Conservation (phyloP, 2,113 vertebrate species). For the Psittacus erithacus region DNA sequence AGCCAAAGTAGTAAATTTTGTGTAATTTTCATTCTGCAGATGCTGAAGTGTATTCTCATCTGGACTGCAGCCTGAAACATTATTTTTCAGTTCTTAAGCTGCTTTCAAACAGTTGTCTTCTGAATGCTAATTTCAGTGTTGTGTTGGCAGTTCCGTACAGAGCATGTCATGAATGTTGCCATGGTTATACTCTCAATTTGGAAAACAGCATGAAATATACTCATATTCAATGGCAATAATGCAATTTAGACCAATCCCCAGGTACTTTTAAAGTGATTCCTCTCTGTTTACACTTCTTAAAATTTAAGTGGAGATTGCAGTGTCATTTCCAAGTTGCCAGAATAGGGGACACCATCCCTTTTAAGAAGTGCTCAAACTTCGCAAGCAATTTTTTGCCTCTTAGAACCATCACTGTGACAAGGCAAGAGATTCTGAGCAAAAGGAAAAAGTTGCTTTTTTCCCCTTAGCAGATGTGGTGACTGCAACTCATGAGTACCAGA, state of each 20-base stretch:
- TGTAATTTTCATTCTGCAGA: background rate
- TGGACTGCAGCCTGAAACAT: background rate
- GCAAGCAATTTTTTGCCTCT: background rate
- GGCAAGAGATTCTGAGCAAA: background rate
- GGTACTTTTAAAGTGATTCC: background rate
- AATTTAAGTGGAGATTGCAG: background rate
- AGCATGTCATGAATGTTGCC: background rate
- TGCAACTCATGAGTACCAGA: background rate
- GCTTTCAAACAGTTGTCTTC: background rate
- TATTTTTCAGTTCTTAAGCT: background rate
- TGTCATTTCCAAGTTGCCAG: background rate
- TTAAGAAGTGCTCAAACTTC: background rate
- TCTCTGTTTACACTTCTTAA: background rate
- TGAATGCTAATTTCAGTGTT: background rate
- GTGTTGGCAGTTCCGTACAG: background rate
- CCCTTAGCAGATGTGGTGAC: background rate
- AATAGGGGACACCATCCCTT: background rate
- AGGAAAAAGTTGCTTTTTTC: background rate
- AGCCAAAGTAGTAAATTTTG: background rate
- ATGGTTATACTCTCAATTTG: conserved; percentile 35
- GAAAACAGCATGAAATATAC: background rate
- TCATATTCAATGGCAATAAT: background rate
- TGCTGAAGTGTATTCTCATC: background rate
- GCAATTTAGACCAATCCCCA: background rate
- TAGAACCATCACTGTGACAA: background rate